Evolutionary conservation across 2,113 vertebrate genomes (phyloP).

Genomic region (Ammodytes dubius): DNA sequence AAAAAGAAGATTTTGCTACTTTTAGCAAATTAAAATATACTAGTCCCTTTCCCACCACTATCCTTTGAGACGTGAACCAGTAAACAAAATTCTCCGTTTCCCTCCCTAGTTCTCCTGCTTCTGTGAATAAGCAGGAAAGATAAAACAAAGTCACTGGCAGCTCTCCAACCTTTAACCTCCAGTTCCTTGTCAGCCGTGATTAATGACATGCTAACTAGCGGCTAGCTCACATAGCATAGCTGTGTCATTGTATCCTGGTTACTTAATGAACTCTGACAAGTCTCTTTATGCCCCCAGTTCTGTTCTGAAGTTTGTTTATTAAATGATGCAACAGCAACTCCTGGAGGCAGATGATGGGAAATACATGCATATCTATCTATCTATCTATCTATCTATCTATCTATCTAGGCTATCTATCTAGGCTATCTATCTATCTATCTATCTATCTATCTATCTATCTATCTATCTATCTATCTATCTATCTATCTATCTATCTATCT

Average conservation of each 20-base stretch:
- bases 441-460: too few relatives aligned
- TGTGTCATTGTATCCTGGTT: constrained; percentile 62
- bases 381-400: too few relatives aligned
- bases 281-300: not conserved
- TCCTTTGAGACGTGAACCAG: constrained; percentile 4
- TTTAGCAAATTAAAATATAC: not conserved
- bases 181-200: constrained; percentile 76
- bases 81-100: constrained; percentile 20
- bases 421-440: too few relatives aligned
- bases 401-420: too few relatives aligned
- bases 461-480: too few relatives aligned
- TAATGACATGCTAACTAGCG: constrained; percentile 73
- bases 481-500: too few relatives aligned
- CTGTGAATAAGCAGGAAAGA: constrained; percentile 16
- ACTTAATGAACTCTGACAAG: constrained; percentile 73
- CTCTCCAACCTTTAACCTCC: constrained; percentile 62
- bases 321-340: constrained; percentile 63
- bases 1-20: too few relatives aligned
- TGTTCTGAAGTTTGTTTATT: constrained; percentile 25
- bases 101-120: constrained; percentile 16
- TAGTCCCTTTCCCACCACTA: not conserved
- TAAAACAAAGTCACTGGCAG: constrained; percentile 65
- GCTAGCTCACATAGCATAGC: constrained; percentile 58
- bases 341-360: constrained; percentile 28
- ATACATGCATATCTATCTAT: too few relatives aligned